Evolutionary conservation across 2,888 invertebrate species (phyloP), one percentile per base, ranked within the genome.

Genomic region (Pammene fasciana): DNA sequence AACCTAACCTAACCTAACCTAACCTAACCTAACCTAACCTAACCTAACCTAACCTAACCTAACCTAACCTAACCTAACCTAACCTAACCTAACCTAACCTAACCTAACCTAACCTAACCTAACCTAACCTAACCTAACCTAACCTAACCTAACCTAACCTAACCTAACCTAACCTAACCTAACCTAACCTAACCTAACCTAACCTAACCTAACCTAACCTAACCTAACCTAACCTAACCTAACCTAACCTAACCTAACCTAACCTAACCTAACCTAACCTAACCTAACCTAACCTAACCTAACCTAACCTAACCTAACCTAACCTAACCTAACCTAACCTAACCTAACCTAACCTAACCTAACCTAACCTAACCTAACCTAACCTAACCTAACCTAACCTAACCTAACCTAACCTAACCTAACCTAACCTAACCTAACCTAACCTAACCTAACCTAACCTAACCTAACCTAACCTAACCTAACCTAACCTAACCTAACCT

Each of bases 161-260:
- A 26, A n/a, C 26, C 26, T 26, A 26, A 26, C 56, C 56, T 65
- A 68, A 66, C 72, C 67, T 56, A 16, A 43, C 46, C 43, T n/a
- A 64, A 26, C 26, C 54, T 54, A 54, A 54, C 54, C 54, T 54
- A 54, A 54, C 54, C 54, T 26, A 54, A 54, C 55, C 36, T 38
- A 72, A 72, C 74, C 72, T 72, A 74, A 74, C 74, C 74, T 74
- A 74, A 72, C 74, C 74, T 72, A 74, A 74, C 26, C 74, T 26
- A 26, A 26, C 26, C 26, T 26, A 26, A 26, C 26, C 26, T 26
- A 3, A 26, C 26, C 26, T 26, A 26, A 26, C 26, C 26, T 26
- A 26, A 26, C 26, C 74, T 74, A 74, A 74, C 74, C 73, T 73
- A 74, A 74, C 73, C 73, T 72, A 74, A 71, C 73, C 73, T 74